Base-by-base conservation (phyloP, 2,797 vertebrate genomes). In the Sebastes kiyomatsui region DNA sequence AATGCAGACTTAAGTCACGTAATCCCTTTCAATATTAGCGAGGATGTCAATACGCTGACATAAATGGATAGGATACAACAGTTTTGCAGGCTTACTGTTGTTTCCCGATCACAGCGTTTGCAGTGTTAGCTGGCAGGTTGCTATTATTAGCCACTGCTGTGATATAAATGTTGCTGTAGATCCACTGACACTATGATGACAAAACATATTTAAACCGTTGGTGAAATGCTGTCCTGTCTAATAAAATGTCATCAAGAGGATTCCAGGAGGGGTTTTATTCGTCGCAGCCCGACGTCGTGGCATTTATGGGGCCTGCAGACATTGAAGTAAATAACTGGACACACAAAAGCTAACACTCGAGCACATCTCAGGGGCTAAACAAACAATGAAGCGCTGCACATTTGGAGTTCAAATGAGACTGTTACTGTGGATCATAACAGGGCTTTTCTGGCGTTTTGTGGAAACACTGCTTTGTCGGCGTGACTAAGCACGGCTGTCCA, bases 1-100 rank as follows among this genome's bases (percentile, higher is more conserved):
- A 93, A 92, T 88, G 90, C 75, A 93, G 92, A 92, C 92, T 94
- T 93, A 93, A 93, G 85, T 91, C 90, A 92, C 90, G 84, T 92
- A 95, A 95, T 95, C 94, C 93, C 84, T 83, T 93, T 93, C 82
- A 85, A 91, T 93, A 92, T 93, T 88, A 89, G 82, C 71, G 30
- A 75, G 90, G 88, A 86, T 93, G 91, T 95, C 92, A 93, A 94
- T 94, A 89, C 35, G 23, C 75, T 80, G 88, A 88, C 86, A 80
- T 83, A 81, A 93, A 91, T 82, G 75, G 86, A 82, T 64, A 65
- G 74, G 70, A 75, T 81, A 56, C 54, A 52, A 81, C 71, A 25
- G 46, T 66, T 82, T 80, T 75, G 73, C 62, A 52, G 83, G 85
- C 83, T 90, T 85, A 80, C 71, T 75, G 79, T 81, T 84, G 85